phyloP scores from a whole-genome alignment of 2,797 vertebrate genomes.

The Mormyrus hasselquistii region DNA sequence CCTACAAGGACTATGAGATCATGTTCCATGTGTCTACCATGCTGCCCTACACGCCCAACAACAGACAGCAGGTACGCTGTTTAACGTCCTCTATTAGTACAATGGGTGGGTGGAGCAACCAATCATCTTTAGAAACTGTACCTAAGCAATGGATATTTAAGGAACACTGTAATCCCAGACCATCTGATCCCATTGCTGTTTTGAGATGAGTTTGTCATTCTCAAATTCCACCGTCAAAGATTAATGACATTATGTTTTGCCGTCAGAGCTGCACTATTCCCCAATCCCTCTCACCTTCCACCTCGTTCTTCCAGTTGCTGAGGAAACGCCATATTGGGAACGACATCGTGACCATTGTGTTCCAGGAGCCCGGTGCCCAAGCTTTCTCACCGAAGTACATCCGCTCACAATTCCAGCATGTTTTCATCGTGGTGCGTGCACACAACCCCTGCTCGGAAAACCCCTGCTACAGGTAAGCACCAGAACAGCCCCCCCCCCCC shows the following conservation, averaged over 20 bases:
- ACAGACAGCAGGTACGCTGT: conserved; percentile 85
- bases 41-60: conserved; percentile 94
- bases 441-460: conserved; percentile 84
- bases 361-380: conserved; percentile 92
- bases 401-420: conserved; percentile 93
- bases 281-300: background rate
- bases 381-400: conserved; percentile 92
- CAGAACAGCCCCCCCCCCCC: background rate
- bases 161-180: background rate
- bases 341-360: conserved; percentile 96
- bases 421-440: conserved; percentile 86
- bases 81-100: background rate
- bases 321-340: conserved; percentile 96
- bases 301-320: conserved; percentile 61
- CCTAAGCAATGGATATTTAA: background rate
- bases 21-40: conserved; percentile 98
- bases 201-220: background rate
- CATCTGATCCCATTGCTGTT: background rate
- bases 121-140: background rate
- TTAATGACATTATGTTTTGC: background rate
- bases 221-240: background rate
- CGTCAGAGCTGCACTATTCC: background rate
- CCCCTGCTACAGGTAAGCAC: conserved; percentile 85
- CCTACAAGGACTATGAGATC: conserved; percentile 94
- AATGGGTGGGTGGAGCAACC: background rate